phyloP scores from a whole-genome alignment of 2,888 invertebrate genomes.

The Bombyx huttoni region DNA sequence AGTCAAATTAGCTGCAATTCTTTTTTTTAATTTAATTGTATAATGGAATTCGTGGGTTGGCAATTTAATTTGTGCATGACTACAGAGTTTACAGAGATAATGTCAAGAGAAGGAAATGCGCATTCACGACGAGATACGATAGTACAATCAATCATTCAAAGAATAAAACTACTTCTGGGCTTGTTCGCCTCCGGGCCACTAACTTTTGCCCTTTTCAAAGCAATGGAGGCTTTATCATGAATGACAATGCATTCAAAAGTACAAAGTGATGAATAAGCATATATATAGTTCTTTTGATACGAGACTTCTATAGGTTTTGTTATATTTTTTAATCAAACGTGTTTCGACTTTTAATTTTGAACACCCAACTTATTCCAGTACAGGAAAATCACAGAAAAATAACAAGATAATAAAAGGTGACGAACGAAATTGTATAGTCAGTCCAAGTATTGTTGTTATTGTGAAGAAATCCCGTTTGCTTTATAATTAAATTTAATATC shows the following conservation, averaged over 20 bases:
- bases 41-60: not conserved
- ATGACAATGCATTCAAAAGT: not conserved
- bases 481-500: conserved; percentile 46
- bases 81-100: not conserved
- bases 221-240: not conserved
- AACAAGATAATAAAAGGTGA: not conserved
- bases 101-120: not conserved
- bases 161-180: conserved; percentile 4
- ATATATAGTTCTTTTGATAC: not conserved
- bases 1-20: too few species aligned
- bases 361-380: not conserved
- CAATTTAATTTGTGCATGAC: not conserved
- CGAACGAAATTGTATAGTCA: not conserved
- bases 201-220: conserved; percentile 5
- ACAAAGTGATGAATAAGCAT: not conserved
- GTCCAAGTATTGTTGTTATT: not conserved
- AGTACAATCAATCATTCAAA: conserved; percentile 3
- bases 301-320: not conserved
- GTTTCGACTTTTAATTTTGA: not conserved
- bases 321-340: not conserved
- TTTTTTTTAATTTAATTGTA: too few species aligned
- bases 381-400: not conserved
- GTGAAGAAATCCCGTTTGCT: conserved; percentile 20
- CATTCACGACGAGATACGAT: not conserved
- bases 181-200: conserved; percentile 1